phyloP scores from a whole-genome alignment of 2,888 invertebrate species.

The Bembecia ichneumoniformis region DNA sequence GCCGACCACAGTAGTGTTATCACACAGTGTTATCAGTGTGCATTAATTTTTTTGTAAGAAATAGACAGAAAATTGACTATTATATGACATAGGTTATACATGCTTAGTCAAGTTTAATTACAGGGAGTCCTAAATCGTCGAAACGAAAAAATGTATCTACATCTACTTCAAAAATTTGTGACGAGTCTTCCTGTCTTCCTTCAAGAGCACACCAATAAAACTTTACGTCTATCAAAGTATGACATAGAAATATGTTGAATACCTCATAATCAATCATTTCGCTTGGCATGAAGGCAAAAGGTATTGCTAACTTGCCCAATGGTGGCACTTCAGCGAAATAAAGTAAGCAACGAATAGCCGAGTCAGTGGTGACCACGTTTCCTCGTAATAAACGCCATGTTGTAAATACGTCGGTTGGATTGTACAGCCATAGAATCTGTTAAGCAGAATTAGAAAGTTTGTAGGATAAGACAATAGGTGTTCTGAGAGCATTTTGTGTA shows the following conservation, averaged over 20 bases:
- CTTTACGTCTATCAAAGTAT: neutral
- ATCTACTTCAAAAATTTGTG: neutral
- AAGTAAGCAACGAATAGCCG: slow-evolving; percentile 46
- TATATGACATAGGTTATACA: no score
- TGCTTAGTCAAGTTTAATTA: no score
- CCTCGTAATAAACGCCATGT: slow-evolving; percentile 59
- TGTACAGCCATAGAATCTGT: slow-evolving; percentile 60
- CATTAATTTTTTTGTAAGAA: no score
- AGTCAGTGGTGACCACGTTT: slow-evolving; percentile 32
- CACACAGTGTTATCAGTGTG: no score
- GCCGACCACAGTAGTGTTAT: no score
- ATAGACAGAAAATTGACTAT: no score
- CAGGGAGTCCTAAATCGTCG: no score
- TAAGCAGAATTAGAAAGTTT: no score
- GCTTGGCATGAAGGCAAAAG: slow-evolving; percentile 59
- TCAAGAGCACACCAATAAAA: neutral
- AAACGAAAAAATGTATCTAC: no score
- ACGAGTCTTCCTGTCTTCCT: no score
- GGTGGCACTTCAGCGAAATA: slow-evolving; percentile 63
- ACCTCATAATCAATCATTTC: slow-evolving; percentile 66
- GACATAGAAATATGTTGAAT: neutral
- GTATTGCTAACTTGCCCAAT: slow-evolving; percentile 53
- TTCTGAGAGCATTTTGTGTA: no score
- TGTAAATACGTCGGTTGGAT: slow-evolving; percentile 56
- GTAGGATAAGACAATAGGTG: no score